Evolutionary conservation across 2,113 vertebrate genomes (phyloP).

Genomic region (Epinephelus lanceolatus): DNA sequence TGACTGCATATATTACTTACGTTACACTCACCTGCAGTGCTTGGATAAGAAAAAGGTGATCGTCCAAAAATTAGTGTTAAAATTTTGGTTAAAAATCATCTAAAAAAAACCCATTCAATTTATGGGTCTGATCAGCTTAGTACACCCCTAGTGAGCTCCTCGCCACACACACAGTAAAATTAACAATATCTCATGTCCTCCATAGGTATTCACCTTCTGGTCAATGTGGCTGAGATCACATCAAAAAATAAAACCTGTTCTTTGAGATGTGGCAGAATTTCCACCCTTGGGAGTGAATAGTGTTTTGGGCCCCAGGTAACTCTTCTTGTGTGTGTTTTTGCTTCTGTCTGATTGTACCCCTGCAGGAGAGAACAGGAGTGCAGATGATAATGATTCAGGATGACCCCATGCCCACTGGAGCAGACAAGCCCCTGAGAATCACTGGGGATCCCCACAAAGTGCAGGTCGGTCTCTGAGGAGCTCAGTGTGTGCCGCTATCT

Average conservation of each 20-base stretch:
- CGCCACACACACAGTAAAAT: not conserved
- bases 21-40: too few relatives aligned
- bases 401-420: conserved; percentile 95
- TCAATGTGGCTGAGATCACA: not conserved
- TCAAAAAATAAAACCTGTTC: conserved; percentile 5
- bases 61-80: too few relatives aligned
- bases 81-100: too few relatives aligned
- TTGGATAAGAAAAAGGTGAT: too few relatives aligned
- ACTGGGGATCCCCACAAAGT: conserved; percentile 98
- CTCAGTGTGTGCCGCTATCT: conserved; percentile 21
- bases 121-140: not conserved
- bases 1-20: too few relatives aligned
- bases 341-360: conserved; percentile 26
- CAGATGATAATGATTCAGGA: conserved; percentile 99
- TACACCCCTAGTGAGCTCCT: not conserved
- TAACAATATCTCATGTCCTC: not conserved
- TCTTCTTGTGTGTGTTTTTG: conserved; percentile 25
- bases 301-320: conserved; percentile 45
- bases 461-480: conserved; percentile 84
- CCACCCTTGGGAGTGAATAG: not conserved
- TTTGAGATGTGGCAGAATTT: conserved; percentile 23
- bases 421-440: conserved; percentile 98
- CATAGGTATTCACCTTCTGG: not conserved
- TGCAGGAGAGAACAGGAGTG: conserved; percentile 96
- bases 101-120: too few relatives aligned